These are phyloP conservation scores for Hemistola chrysoprasaria DNA, from an alignment of 2,888 invertebrate genomes.

Conservation along the genomic window DNA sequence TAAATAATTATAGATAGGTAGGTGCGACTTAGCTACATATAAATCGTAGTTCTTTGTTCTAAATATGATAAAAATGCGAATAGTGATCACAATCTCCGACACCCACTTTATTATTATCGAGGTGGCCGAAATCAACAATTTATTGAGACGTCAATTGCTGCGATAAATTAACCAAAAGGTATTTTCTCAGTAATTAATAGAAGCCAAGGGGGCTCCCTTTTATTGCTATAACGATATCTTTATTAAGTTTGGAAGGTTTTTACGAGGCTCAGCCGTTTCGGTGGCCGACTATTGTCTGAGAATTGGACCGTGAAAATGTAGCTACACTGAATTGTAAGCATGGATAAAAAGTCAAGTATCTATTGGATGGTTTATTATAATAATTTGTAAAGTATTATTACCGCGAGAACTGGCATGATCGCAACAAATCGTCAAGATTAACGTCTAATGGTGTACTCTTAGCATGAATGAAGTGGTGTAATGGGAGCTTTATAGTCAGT, in stretches of 20 bases:
- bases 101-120: conserved; percentile 45
- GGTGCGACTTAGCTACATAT: conserved; percentile 4
- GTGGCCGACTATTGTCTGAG: conserved; percentile 34
- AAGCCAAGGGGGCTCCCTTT: conserved; percentile 49
- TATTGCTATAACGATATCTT: conserved; percentile 66
- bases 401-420: conserved; percentile 39
- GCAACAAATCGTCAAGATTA: conserved; percentile 58
- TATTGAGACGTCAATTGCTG: conserved; percentile 59
- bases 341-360: conserved; percentile 9
- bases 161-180: conserved; percentile 62
- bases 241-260: conserved; percentile 58
- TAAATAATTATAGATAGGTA: conserved; percentile 9
- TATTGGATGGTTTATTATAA: conserved; percentile 21
- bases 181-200: conserved; percentile 65
- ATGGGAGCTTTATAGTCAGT: conserved; percentile 58
- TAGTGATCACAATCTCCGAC: conserved; percentile 43
- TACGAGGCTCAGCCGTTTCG: conserved; percentile 35
- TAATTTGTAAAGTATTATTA: conserved; percentile 37
- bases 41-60: conserved; percentile 11
- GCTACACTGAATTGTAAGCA: conserved; percentile 26
- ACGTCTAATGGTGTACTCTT: conserved; percentile 58
- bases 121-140: conserved; percentile 60
- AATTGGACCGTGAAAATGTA: conserved; percentile 38
- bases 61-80: conserved; percentile 35
- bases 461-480: conserved; percentile 62